These are phyloP conservation scores for Cisticola juncidis DNA, from an alignment of 2,113 vertebrate species.

Conservation along the genomic window DNA sequence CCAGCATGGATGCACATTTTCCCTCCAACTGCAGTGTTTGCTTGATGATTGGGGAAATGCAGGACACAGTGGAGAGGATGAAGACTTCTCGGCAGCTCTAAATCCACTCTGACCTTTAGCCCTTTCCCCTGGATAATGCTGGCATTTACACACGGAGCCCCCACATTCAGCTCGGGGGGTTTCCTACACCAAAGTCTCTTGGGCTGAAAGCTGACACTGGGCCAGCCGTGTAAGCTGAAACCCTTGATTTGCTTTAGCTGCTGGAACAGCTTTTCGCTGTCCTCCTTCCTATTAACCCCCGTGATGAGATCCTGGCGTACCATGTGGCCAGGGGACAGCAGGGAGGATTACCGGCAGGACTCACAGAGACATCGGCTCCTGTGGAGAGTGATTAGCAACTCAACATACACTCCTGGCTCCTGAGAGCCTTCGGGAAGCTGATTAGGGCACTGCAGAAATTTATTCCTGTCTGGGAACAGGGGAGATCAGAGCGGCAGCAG, in stretches of 20 bases:
- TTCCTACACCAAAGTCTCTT: neutral
- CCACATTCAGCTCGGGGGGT: rapidly evolving
- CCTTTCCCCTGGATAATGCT: rapidly evolving
- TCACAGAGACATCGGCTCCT: neutral
- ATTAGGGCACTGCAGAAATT: neutral
- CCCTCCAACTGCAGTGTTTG: neutral
- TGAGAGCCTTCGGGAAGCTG: neutral
- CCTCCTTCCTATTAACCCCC: neutral
- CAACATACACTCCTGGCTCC: neutral
- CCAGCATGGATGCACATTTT: neutral
- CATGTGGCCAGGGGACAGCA: neutral
- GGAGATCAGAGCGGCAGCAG: rapidly evolving
- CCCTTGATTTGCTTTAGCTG: neutral
- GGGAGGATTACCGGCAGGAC: neutral
- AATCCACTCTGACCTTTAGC: neutral
- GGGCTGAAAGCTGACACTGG: neutral
- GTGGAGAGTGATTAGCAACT: neutral
- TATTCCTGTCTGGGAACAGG: neutral
- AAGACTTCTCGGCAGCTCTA: neutral
- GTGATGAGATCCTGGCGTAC: neutral
- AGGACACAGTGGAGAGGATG: neutral
- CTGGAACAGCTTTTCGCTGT: neutral
- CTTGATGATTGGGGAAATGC: neutral
- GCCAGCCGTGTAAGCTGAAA: neutral
- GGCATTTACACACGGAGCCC: neutral